Conservation (phyloP, 1,140 invertebrate genomes). For the Listronotus bonariensis region DNA sequence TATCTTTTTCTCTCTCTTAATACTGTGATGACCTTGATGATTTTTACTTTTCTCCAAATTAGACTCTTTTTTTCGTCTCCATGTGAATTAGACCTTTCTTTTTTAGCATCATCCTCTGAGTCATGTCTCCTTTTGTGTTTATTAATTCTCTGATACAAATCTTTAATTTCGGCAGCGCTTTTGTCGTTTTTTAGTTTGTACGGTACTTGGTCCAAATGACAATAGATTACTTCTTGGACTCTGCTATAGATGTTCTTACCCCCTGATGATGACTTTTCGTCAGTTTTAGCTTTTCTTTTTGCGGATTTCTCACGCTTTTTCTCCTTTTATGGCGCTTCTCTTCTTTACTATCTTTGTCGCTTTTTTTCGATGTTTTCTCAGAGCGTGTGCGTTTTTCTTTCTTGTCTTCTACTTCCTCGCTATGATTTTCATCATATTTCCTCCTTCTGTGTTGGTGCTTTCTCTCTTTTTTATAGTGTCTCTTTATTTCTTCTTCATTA, state of each 20-base stretch:
- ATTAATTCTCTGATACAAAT: constrained; percentile 14
- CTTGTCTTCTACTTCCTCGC: not conserved
- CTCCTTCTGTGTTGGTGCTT: not conserved
- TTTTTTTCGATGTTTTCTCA: constrained; percentile 1
- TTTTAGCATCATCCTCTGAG: not conserved
- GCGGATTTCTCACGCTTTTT: not conserved
- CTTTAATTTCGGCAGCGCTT: constrained; percentile 12
- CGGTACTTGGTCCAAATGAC: constrained; percentile 20
- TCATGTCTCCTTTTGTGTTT: constrained; percentile 2
- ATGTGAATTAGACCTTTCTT: not conserved
- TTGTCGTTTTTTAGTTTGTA: constrained; percentile 22
- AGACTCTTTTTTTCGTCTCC: not conserved
- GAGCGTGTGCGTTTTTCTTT: constrained; percentile 10
- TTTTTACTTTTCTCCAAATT: not conserved
- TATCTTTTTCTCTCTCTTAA: no score
- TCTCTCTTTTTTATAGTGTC: no score
- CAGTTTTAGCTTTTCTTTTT: not conserved
- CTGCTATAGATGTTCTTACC: not conserved
- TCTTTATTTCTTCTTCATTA: no score
- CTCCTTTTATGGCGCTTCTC: not conserved
- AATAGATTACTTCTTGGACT: constrained; percentile 33
- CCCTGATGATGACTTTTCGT: not conserved
- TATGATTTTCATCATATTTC: not conserved
- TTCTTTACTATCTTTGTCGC: not conserved
- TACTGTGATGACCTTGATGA: not conserved